Evolutionary conservation across 2,888 invertebrate species (phyloP).

Genomic region (Tanaodytes sp.): DNA sequence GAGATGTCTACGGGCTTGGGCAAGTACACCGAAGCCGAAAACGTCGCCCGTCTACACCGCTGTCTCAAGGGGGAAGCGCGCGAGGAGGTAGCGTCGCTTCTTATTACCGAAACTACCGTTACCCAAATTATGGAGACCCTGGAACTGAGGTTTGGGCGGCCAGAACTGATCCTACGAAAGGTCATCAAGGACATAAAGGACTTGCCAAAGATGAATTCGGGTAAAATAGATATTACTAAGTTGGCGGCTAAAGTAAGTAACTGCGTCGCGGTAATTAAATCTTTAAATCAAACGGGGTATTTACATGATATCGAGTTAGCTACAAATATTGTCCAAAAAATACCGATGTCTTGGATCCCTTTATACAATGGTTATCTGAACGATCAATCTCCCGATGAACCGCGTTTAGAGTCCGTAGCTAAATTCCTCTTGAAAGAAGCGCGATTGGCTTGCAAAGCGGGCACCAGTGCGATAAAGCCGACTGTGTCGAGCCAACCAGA

Average conservation of each 20-base stretch:
- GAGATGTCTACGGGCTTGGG: not conserved
- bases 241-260: not conserved
- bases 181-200: not conserved
- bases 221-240: not conserved
- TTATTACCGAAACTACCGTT: not conserved
- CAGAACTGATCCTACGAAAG: not conserved
- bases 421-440: not conserved
- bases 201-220: not conserved
- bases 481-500: too few species aligned
- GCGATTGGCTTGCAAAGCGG: not conserved
- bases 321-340: not conserved
- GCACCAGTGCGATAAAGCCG: not conserved
- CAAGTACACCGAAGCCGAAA: not conserved
- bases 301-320: not conserved
- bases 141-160: not conserved
- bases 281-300: not conserved
- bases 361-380: not conserved
- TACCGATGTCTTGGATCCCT: not conserved
- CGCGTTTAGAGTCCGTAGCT: not conserved
- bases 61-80: not conserved
- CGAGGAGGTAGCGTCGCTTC: not conserved
- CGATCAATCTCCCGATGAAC: not conserved
- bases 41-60: not conserved
- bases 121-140: not conserved
- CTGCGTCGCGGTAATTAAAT: not conserved